A percentile compares a stretch with the other conserved stretches of the same genome.
Conservation (phyloP, 2,113 vertebrate species). For the Misgurnus mizolepis region DNA sequence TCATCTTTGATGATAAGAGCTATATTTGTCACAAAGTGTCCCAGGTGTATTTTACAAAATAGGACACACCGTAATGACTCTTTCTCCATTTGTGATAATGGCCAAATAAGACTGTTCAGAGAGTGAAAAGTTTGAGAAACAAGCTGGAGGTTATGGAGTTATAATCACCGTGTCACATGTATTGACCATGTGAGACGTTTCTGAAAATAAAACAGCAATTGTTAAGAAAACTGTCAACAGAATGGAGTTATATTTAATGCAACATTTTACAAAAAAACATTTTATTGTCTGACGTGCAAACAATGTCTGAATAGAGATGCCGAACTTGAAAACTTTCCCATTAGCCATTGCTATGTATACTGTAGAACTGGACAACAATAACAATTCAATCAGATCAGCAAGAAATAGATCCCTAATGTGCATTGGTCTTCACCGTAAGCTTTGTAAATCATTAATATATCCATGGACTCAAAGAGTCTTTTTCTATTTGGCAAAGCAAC, state of each 20-base stretch:
- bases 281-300: neutral
- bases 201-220: neutral
- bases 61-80: neutral
- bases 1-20: slow-evolving; percentile 19
- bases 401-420: too few species aligned
- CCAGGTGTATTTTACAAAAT: slow-evolving; percentile 24
- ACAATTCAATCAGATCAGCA: neutral
- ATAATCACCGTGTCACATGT: neutral
- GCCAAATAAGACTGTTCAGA: neutral
- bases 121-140: neutral
- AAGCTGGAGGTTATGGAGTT: slow-evolving; percentile 11
- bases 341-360: slow-evolving; percentile 6
- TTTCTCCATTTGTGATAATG: slow-evolving; percentile 1
- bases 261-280: neutral
- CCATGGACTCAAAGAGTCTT: slow-evolving; percentile 20
- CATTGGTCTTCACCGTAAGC: slow-evolving; percentile 19
- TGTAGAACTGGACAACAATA: neutral
- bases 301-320: neutral
- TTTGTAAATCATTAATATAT: slow-evolving; percentile 42
- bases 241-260: slow-evolving; percentile 1
- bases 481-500: slow-evolving; percentile 62
- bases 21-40: slow-evolving; percentile 23
- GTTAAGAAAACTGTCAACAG: neutral
- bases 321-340: neutral
- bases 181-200: slow-evolving; percentile 4